Base-by-base conservation (phyloP, 2,888 invertebrate genomes). In the Pachymerium ferrugineum region DNA sequence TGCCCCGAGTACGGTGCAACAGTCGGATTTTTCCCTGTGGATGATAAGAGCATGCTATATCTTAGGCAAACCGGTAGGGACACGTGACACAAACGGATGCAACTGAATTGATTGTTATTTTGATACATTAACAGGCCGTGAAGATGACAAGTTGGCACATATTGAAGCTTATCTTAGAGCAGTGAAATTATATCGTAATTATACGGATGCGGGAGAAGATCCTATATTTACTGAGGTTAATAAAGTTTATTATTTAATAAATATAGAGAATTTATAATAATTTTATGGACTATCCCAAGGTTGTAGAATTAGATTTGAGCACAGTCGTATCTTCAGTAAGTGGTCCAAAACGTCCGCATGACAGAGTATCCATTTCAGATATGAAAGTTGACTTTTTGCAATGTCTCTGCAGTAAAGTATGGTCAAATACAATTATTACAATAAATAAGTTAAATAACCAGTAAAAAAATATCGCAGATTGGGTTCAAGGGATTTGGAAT, bases 1-100 rank as follows among this genome's bases (percentile, higher is more conserved):
- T 97, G 96, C 80, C 98, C 98, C 0, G 94, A 95, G 83, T 98
- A 97, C 82, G 98, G 98, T 0, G 98, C 97, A 16, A 98, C 97
- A 0, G 91, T 95, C 76, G 97, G 94, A 0, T 95, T 90, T 83
- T 98, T 98, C 85, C 94, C 97, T 0, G 92, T 96, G 0, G 97
- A 97, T 84, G 83, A 86, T 30, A 84, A 85, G 75, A 92, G 94
- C 30, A 84, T 97, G 69, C 84, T 85, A n/a, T 97, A 98, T 81
- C 86, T 97, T 42, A 84, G 85, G 73, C 94, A 96, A 83, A 94
- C 93, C 77, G 91, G 93, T 90, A 82, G 82, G 82, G 12, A n/a
- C n/a, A n/a, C n/a, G n/a, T n/a, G n/a, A n/a, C n/a, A n/a, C 8
- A 19, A 69, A 22, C 10, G 28, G 28, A 5, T 19, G 6, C 4